Evolutionary conservation across 2,888 invertebrate species (phyloP).

Genomic region (Nemotelus pantherinus): DNA sequence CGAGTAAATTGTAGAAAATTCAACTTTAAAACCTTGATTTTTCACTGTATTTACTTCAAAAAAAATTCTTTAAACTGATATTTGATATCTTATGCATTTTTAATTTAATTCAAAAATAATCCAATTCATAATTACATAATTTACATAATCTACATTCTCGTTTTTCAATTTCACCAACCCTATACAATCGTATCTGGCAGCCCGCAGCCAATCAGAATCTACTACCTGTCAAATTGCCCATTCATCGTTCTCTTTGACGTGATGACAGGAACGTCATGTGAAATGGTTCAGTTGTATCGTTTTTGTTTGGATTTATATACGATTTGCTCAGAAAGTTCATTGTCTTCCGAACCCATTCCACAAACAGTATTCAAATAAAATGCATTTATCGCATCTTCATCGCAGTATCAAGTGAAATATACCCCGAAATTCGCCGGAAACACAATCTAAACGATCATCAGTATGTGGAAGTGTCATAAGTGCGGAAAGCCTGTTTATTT

Average conservation of each 20-base stretch:
- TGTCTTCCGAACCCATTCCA: conserved; percentile 40
- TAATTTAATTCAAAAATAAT: no score
- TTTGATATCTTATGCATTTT: no score
- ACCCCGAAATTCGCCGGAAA: not conserved
- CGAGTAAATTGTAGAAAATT: no score
- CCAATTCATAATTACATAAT: no score
- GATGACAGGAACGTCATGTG: conserved; percentile 41
- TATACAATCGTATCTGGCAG: not conserved
- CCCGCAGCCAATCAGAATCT: not conserved
- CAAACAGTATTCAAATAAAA: conserved; percentile 30
- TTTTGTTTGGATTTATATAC: conserved; percentile 30
- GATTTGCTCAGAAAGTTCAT: conserved; percentile 40
- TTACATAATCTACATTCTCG: no score
- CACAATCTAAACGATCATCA: conserved; percentile 24
- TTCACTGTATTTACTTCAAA: no score
- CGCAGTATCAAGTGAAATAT: not conserved
- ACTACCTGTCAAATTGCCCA: not conserved
- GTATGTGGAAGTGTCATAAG: conserved; percentile 85
- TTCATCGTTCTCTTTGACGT: conserved; percentile 1
- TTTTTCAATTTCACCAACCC: not conserved
- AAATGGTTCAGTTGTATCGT: conserved; percentile 34
- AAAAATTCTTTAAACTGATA: no score
- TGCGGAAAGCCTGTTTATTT: conserved; percentile 84
- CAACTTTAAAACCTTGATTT: no score
- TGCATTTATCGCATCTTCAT: conserved; percentile 16